phyloP scores from a whole-genome alignment of 2,797 vertebrate genomes.

The Peromyscus aztecus region DNA sequence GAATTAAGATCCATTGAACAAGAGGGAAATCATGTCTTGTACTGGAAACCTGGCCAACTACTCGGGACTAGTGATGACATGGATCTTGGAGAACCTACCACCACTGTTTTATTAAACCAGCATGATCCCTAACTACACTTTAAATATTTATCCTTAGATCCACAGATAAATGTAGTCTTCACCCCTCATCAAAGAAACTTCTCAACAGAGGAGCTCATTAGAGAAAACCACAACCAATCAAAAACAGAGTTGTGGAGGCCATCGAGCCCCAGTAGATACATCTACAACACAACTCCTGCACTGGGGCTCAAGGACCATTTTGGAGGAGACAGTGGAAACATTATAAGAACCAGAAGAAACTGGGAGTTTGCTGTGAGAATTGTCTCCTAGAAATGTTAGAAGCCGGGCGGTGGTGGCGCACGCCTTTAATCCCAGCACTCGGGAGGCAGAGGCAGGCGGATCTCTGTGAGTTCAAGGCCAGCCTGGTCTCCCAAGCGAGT shows the following conservation, averaged over 20 bases:
- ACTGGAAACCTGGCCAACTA: neutral
- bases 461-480: too few species aligned
- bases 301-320: neutral
- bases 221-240: neutral
- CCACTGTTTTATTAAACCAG: neutral
- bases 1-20: neutral
- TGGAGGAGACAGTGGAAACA: neutral
- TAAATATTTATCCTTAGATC: neutral
- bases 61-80: neutral
- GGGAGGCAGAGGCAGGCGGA: too few species aligned
- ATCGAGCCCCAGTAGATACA: neutral
- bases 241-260: neutral
- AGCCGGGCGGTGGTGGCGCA: too few species aligned
- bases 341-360: neutral
- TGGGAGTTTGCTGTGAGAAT: neutral
- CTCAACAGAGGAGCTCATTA: neutral
- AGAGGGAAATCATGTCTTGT: neutral
- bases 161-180: neutral
- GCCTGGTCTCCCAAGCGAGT: too few species aligned
- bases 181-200: neutral
- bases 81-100: neutral
- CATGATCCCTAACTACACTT: neutral
- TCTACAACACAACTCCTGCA: neutral
- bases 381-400: neutral
- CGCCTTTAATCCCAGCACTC: too few species aligned